Evolutionary conservation across 2,888 invertebrate genomes (phyloP).

Genomic region (Scelioninae gen. 1): DNA sequence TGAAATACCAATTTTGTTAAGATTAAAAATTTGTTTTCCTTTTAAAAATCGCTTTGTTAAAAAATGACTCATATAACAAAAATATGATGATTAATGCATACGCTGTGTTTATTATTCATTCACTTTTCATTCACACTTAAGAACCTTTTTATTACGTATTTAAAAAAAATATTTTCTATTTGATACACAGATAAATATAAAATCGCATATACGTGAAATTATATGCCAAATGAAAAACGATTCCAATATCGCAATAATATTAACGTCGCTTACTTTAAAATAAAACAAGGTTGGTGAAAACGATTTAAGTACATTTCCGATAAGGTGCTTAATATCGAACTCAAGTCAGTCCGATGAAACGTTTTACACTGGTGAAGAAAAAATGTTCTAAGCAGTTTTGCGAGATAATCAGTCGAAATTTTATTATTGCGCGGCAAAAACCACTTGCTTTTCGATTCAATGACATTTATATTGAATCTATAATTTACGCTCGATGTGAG

Average conservation of each 20-base stretch:
- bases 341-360: neutral
- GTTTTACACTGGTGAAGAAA: neutral
- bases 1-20: too few relatives aligned
- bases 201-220: neutral
- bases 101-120: too few relatives aligned
- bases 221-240: neutral
- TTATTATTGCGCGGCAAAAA: constrained; percentile 32
- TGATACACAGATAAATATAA: neutral
- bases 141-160: too few relatives aligned
- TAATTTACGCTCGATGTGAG: constrained; percentile 17
- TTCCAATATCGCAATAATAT: neutral
- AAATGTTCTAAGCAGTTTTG: constrained; percentile 10
- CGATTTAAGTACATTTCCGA: neutral
- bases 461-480: constrained; percentile 46
- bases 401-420: constrained; percentile 28
- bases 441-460: constrained; percentile 31
- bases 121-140: too few relatives aligned
- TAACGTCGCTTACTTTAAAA: neutral
- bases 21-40: too few relatives aligned
- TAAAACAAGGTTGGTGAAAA: constrained; percentile 7
- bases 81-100: too few relatives aligned
- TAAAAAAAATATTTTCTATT: too few relatives aligned
- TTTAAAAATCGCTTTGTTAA: too few relatives aligned
- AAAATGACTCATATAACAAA: too few relatives aligned
- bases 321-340: neutral